A percentile compares a stretch with the other conserved stretches of the same genome.
Evolutionary conservation across 2,113 vertebrate species (phyloP).

Genomic region (Ibidorhyncha struthersii): DNA sequence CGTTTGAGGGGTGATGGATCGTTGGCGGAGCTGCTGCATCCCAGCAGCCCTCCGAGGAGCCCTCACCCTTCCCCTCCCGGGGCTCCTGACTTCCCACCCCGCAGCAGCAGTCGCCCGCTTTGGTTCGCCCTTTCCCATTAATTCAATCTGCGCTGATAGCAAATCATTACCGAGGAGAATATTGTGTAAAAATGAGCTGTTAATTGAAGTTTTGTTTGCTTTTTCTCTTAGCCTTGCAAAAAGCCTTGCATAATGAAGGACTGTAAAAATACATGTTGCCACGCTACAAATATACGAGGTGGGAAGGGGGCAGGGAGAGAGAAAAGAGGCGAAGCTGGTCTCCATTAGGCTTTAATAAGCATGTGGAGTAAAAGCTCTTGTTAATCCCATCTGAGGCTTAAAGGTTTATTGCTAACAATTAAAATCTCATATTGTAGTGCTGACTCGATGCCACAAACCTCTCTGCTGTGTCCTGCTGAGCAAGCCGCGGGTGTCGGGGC

Average conservation of each 20-base stretch:
- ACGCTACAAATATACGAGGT: neutral
- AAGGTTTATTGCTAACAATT: neutral
- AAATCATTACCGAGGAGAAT: neutral
- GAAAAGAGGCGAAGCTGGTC: neutral
- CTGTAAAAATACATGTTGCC: constrained; percentile 25
- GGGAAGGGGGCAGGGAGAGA: neutral
- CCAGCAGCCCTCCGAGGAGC: neutral
- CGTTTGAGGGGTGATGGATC: neutral
- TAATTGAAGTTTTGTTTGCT: constrained; percentile 14
- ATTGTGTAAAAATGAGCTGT: neutral
- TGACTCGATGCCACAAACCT: neutral
- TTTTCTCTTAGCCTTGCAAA: neutral
- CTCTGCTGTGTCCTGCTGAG: neutral
- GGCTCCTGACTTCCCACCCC: neutral
- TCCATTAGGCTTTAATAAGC: neutral
- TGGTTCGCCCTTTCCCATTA: neutral
- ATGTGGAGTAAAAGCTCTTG: neutral
- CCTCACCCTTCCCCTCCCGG: neutral
- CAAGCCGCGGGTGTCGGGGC: fast-evolving
- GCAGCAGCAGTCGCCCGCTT: neutral
- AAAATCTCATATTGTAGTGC: neutral
- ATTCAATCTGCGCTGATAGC: neutral
- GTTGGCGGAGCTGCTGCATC: neutral
- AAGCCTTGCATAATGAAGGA: neutral
- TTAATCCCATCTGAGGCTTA: neutral